Conservation (phyloP, 2,888 invertebrate species). For the Troides aeacus region DNA sequence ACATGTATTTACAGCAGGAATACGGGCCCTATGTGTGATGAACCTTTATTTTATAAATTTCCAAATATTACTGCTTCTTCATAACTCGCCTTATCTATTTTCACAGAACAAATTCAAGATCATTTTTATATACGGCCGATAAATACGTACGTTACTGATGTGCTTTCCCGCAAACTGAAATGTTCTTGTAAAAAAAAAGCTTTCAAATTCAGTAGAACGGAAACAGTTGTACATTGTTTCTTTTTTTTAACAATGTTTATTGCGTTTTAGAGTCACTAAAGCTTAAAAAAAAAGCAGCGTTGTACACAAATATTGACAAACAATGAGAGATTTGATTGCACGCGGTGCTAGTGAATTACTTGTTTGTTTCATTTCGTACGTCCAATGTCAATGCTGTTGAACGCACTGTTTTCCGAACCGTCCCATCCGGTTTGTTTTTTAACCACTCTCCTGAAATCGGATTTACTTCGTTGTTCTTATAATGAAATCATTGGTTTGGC, state of each 20-base stretch:
- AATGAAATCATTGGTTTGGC: not conserved
- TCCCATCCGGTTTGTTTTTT: not conserved
- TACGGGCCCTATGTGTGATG: too few species aligned
- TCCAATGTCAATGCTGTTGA: constrained; percentile 12
- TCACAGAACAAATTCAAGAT: too few species aligned
- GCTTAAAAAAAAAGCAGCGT: constrained; percentile 14
- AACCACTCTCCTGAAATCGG: not conserved
- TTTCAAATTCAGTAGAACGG: too few species aligned
- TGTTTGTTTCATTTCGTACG: constrained; percentile 8
- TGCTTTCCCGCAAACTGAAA: too few species aligned
- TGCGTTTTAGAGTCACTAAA: constrained; percentile 5
- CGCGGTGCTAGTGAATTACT: constrained; percentile 2
- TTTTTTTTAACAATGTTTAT: not conserved
- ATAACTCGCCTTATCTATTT: too few species aligned
- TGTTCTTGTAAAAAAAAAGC: too few species aligned
- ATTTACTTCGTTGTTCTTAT: not conserved
- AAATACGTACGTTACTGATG: too few species aligned
- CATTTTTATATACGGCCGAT: too few species aligned
- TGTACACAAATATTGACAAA: constrained; percentile 16
- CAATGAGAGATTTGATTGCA: constrained; percentile 12
- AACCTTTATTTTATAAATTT: too few species aligned
- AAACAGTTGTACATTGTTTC: not conserved
- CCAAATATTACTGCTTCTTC: too few species aligned
- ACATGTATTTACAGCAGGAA: too few species aligned
- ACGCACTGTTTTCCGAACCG: not conserved